A percentile compares a stretch with the other conserved stretches of the same genome.
These are phyloP conservation scores for Lycodopsis pacificus DNA, from an alignment of 2,797 vertebrate genomes.

Conservation along the genomic window DNA sequence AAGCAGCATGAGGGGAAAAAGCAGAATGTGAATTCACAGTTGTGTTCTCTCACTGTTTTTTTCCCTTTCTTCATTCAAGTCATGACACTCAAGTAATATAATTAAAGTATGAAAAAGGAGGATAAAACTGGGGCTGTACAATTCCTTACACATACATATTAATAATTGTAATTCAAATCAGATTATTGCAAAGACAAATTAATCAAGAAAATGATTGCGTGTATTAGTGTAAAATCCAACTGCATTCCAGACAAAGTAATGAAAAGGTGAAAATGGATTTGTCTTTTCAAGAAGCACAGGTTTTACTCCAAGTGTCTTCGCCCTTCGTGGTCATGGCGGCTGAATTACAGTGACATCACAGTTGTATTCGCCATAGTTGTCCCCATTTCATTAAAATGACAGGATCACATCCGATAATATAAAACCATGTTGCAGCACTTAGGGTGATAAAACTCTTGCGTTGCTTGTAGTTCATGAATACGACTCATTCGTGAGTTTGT, in stretches of 20 bases:
- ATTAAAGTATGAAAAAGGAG: constrained; percentile 10
- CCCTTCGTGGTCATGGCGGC: neutral
- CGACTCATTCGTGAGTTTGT: no score
- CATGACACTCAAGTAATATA: constrained; percentile 38
- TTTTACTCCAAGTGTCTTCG: neutral
- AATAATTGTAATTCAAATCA: neutral
- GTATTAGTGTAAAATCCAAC: neutral
- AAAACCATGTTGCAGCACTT: neutral
- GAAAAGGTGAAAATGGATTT: neutral
- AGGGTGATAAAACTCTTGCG: neutral
- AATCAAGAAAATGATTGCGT: rapidly evolving
- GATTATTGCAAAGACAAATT: neutral
- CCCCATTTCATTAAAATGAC: neutral
- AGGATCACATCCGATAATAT: neutral
- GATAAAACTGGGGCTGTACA: constrained; percentile 1
- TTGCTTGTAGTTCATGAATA: no score
- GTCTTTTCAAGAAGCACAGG: neutral
- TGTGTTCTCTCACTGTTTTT: constrained; percentile 31
- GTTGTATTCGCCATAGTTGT: neutral
- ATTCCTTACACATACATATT: neutral
- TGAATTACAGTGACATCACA: neutral
- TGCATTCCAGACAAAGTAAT: neutral
- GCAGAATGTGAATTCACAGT: constrained; percentile 46
- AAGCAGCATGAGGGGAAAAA: constrained; percentile 63
- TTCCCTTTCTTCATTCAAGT: constrained; percentile 47